Percentiles rank a stretch among this genome's conserved stretches.
Conservation (phyloP, 2,797 vertebrate genomes). For the Chelon auratus region DNA sequence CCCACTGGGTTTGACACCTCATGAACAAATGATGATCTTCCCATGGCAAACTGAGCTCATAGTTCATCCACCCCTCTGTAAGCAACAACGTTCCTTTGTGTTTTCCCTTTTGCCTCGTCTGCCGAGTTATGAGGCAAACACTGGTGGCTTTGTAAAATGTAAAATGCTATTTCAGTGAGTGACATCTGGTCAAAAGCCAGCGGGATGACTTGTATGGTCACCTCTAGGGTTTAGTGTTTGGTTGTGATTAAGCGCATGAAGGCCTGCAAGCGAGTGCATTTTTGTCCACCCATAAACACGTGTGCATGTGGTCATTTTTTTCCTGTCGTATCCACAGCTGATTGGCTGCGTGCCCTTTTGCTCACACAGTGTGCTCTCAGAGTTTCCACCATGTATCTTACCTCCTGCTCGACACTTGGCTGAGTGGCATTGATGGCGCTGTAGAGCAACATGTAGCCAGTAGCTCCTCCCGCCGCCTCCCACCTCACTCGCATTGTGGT, state of each 20-base stretch:
- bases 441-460: conserved; percentile 91
- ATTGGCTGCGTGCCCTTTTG: background rate
- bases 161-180: conserved; percentile 42
- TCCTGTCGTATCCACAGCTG: conserved; percentile 20
- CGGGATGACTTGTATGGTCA: conserved; percentile 25
- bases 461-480: conserved; percentile 88
- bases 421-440: conserved; percentile 88
- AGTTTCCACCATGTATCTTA: conserved; percentile 60
- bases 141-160: conserved; percentile 61
- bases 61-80: conserved; percentile 55
- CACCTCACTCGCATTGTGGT: conserved; percentile 94
- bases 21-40: conserved; percentile 64
- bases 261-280: background rate
- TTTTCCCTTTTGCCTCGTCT: conserved; percentile 47
- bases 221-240: conserved; percentile 23
- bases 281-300: conserved; percentile 22
- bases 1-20: conserved; percentile 69
- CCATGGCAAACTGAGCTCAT: conserved; percentile 69
- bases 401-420: conserved; percentile 88
- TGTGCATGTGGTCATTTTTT: conserved; percentile 9
- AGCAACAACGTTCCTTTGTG: conserved; percentile 61
- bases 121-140: conserved; percentile 55
- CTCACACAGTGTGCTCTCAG: conserved; percentile 1
- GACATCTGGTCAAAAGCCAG: conserved; percentile 67
- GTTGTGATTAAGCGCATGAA: conserved; percentile 1